A percentile compares a stretch with the other conserved stretches of the same genome.
phyloP scores from a whole-genome alignment of 2,888 invertebrate species.

The Drosophila acutilabella region DNA sequence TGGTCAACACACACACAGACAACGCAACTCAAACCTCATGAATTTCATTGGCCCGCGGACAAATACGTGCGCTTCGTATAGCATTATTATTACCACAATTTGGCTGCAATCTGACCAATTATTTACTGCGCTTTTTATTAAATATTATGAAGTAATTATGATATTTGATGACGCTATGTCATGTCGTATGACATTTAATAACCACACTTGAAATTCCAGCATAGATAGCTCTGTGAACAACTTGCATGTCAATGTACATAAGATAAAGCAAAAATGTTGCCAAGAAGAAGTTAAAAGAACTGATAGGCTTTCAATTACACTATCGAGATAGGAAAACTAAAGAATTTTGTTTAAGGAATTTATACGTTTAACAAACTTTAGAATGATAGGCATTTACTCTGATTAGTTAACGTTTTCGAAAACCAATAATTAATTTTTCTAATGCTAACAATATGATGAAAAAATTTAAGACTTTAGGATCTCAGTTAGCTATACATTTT shows the following conservation, averaged over 20 bases:
- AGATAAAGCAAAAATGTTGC: background rate
- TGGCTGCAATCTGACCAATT: slow-evolving; percentile 37
- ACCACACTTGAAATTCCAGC: slow-evolving; percentile 31
- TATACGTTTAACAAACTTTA: no score
- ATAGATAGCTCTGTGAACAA: slow-evolving; percentile 31
- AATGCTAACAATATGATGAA: no score
- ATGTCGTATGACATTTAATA: slow-evolving; percentile 42
- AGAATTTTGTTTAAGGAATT: no score
- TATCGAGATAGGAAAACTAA: no score
- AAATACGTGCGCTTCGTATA: background rate
- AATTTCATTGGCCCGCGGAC: background rate
- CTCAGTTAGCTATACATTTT: no score
- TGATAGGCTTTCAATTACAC: background rate
- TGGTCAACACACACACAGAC: background rate
- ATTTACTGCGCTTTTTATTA: slow-evolving; percentile 42
- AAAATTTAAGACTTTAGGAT: no score
- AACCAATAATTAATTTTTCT: no score
- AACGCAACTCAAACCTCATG: background rate
- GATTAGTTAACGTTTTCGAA: no score
- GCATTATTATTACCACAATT: slow-evolving; percentile 25
- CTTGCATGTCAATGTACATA: slow-evolving; percentile 24
- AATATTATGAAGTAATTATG: slow-evolving; percentile 60
- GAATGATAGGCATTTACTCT: no score
- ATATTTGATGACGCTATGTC: slow-evolving; percentile 45
- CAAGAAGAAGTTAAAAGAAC: background rate